phyloP scores from a whole-genome alignment of 2,797 vertebrate species.

The Halcyon leucocephala region DNA sequence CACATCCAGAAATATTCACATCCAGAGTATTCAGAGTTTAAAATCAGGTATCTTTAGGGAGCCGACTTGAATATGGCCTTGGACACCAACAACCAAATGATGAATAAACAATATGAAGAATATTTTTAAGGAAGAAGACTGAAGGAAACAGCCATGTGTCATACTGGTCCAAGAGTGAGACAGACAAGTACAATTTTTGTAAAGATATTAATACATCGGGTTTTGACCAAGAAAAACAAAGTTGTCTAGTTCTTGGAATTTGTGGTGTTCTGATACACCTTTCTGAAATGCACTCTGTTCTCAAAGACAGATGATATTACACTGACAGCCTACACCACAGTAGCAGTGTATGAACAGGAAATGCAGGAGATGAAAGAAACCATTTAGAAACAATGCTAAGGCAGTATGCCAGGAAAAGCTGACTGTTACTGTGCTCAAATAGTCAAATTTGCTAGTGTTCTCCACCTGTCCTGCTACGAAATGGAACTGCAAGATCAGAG shows the following conservation, averaged over 20 bases:
- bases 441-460: background rate
- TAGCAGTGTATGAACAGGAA: background rate
- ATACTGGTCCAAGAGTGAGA: background rate
- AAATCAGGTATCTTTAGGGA: background rate
- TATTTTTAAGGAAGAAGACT: background rate
- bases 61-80: background rate
- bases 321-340: background rate
- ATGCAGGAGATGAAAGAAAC: background rate
- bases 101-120: background rate
- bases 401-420: background rate
- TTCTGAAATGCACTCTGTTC: background rate
- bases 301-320: background rate
- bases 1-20: background rate
- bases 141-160: background rate
- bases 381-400: background rate
- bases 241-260: background rate
- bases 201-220: background rate
- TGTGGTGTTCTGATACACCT: background rate
- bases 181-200: background rate
- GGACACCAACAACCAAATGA: background rate
- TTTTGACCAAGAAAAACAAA: background rate
- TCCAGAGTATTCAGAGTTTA: background rate
- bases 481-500: background rate
- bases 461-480: background rate
- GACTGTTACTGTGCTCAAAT: background rate